Base-by-base conservation (phyloP, 1,140 invertebrate species). In the Temnothorax longispinosus region DNA sequence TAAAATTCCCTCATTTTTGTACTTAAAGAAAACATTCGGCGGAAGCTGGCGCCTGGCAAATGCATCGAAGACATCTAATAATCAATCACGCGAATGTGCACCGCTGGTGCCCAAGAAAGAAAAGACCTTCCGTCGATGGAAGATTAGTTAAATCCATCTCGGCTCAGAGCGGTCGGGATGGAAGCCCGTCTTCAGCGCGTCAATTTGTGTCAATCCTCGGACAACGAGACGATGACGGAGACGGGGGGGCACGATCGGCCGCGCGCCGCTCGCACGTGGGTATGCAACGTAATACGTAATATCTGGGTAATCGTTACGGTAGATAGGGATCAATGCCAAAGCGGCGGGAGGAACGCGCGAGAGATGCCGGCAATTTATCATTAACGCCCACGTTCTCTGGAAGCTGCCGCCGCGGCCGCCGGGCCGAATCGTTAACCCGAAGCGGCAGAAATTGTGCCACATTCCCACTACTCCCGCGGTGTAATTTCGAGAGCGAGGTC, bases 301-400 rank as follows among this genome's bases (percentile, higher is more conserved):
- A 92, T 92, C 87, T 91, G 86, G 89, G 92, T 91, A 93, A 92
- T 92, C 91, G 92, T 93, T 92, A 93, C 92, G 91, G 91, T 89
- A 92, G 92, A 93, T 93, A 93, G 92, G 88, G 93, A 93, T 93
- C 93, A 93, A 93, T 93, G 93, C 93, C 93, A 93, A 93, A 90
- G 86, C 69, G n/a, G 86, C 85, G 76, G 81, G 89, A 84, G 89
- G 86, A 88, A 88, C 77, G 56, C 77, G 56, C 85, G 80, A 91
- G 84, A 92, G 85, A 90, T 88, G 85, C 85, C 50, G 15, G 90
- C 84, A 93, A 92, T 93, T 93, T 92, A 89, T 92, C 91, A 93
- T 93, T 93, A 88, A 90, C 93, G 87, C 93, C 92, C 88, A 93
- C 93, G 87, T 67, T 27, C 27, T 27, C 27, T 54, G 11, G 56